phyloP scores from a whole-genome alignment of 2,113 vertebrate genomes.

The Pollachius pollachius region DNA sequence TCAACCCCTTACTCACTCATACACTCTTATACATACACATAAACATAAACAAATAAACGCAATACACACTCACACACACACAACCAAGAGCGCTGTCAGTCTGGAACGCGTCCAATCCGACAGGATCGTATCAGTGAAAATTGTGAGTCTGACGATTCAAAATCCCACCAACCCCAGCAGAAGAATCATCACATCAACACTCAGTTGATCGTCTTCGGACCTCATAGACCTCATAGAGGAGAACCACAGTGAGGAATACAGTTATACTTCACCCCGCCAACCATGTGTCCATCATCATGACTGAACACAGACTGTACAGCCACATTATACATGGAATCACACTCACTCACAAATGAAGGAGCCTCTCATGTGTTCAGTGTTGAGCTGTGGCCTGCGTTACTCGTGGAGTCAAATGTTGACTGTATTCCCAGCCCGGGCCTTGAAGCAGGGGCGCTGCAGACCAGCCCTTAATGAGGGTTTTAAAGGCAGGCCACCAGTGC shows the following conservation, averaged over 20 bases:
- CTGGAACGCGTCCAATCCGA: conserved; percentile 47
- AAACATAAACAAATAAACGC: too few species aligned
- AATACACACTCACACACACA: too few species aligned
- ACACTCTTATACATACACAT: conserved; percentile 5
- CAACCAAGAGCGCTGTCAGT: conserved; percentile 35
- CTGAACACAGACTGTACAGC: too few species aligned
- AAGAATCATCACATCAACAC: conserved; percentile 33
- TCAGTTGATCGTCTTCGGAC: conserved; percentile 36
- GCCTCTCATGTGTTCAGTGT: too few species aligned
- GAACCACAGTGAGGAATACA: background rate
- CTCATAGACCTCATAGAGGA: conserved; percentile 43
- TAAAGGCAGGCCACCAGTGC: conserved; percentile 27
- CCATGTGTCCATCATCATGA: too few species aligned
- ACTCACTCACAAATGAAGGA: too few species aligned
- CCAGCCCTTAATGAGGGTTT: conserved; percentile 21
- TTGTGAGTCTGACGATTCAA: conserved; percentile 64
- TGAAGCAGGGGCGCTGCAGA: background rate
- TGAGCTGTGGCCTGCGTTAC: too few species aligned
- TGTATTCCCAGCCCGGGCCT: background rate
- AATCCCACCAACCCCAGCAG: conserved; percentile 40
- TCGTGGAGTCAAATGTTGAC: background rate
- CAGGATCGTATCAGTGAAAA: conserved; percentile 65
- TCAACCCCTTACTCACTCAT: background rate
- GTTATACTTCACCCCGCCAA: too few species aligned
- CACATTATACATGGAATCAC: too few species aligned